phyloP scores from a whole-genome alignment of 2,888 invertebrate species.

The Danaus chrysippus region DNA sequence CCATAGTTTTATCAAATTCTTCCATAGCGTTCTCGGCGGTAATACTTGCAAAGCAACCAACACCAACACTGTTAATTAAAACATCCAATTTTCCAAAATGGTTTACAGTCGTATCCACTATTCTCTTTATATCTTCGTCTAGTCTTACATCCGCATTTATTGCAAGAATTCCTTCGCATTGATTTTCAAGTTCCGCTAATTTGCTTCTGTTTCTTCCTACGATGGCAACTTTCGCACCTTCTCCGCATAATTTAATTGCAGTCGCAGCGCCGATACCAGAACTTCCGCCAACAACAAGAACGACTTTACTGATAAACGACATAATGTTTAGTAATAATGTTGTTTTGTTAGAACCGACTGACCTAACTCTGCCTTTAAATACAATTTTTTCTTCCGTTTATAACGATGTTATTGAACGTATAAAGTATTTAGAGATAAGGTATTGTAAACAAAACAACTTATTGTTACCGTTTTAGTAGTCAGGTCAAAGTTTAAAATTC shows the following conservation, averaged over 20 bases:
- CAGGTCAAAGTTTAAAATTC: no score
- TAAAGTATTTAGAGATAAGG: no score
- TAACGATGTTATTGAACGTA: no score
- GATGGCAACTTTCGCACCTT: slow-evolving; percentile 79
- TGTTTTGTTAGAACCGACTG: no score
- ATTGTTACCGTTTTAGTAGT: no score
- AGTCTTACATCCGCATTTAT: slow-evolving; percentile 27
- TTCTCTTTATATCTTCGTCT: slow-evolving; percentile 29
- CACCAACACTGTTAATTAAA: slow-evolving; percentile 45
- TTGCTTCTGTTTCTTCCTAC: slow-evolving; percentile 83
- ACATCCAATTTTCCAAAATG: slow-evolving; percentile 43
- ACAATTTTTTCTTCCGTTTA: no score
- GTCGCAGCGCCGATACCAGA: slow-evolving; percentile 84
- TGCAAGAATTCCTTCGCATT: slow-evolving; percentile 30
- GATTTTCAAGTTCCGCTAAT: slow-evolving; percentile 74
- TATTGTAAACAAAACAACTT: no score
- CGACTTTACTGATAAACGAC: slow-evolving; percentile 63
- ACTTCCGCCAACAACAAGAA: slow-evolving; percentile 81
- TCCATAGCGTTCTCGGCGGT: slow-evolving; percentile 36
- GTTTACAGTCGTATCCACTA: slow-evolving; percentile 80
- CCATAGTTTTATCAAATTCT: slow-evolving; percentile 38
- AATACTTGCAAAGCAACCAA: slow-evolving; percentile 30
- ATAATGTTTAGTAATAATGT: no score
- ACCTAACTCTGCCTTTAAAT: no score
- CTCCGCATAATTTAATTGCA: slow-evolving; percentile 80